Conservation (phyloP, 2,888 invertebrate genomes). For the Lepidocyrtinus sp. region DNA sequence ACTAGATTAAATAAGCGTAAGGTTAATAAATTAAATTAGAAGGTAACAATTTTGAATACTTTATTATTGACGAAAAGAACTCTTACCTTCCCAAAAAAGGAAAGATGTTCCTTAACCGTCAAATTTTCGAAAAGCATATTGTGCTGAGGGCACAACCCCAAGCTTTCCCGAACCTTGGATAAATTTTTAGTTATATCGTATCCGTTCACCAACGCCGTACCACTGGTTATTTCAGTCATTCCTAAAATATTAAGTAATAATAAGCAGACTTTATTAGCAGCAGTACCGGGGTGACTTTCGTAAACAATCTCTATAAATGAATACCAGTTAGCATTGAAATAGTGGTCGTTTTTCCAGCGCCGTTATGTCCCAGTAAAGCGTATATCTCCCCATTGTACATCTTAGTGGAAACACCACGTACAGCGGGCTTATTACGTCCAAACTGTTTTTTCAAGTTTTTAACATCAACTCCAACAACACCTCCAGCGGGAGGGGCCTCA, state of each 20-base stretch:
- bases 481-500: conserved; percentile 23
- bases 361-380: conserved; percentile 85
- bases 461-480: conserved; percentile 70
- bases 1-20: conserved; percentile 72
- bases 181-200: conserved; percentile 80
- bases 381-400: conserved; percentile 89
- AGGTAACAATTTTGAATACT: not conserved
- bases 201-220: conserved; percentile 81
- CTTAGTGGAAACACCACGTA: conserved; percentile 81
- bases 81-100: conserved; percentile 83
- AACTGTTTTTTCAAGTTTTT: conserved; percentile 69
- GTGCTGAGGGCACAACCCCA: conserved; percentile 94
- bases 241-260: too few species aligned
- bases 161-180: conserved; percentile 79
- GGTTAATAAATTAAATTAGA: not conserved
- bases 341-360: conserved; percentile 86
- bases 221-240: conserved; percentile 80
- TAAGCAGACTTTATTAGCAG: too few species aligned
- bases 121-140: conserved; percentile 87
- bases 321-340: conserved; percentile 81
- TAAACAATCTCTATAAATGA: too few species aligned
- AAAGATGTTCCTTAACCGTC: conserved; percentile 86
- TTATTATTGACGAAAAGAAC: too few species aligned
- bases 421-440: conserved; percentile 75
- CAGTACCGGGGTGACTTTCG: too few species aligned